Evolutionary conservation across 2,888 invertebrate species (phyloP).

Genomic region (Clepsis dumicolana): DNA sequence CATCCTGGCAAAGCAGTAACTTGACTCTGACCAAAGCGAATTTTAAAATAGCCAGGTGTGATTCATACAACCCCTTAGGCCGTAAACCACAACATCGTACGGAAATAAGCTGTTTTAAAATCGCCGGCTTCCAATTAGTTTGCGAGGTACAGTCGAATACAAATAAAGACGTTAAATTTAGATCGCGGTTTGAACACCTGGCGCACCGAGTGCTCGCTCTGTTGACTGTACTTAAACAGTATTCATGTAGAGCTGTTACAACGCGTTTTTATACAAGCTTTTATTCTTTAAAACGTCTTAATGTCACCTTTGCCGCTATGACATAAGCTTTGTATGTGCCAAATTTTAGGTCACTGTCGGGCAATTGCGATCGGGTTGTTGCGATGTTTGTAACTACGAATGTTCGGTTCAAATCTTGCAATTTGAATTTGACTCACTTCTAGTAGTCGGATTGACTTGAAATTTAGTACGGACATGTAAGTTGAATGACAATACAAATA

Average conservation of each 20-base stretch:
- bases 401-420: too few species aligned
- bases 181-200: slow-evolving; percentile 83
- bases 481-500: too few species aligned
- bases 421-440: too few species aligned
- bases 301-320: too few species aligned
- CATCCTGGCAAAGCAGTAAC: slow-evolving; percentile 20
- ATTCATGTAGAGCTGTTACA: slow-evolving; percentile 57
- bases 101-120: slow-evolving; percentile 31
- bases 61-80: slow-evolving; percentile 15
- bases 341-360: too few species aligned
- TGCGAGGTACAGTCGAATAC: slow-evolving; percentile 70
- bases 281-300: too few species aligned
- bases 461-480: too few species aligned
- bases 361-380: too few species aligned
- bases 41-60: slow-evolving; percentile 40
- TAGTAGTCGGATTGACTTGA: too few species aligned
- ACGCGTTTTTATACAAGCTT: not conserved
- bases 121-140: slow-evolving; percentile 25
- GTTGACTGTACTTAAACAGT: slow-evolving; percentile 67
- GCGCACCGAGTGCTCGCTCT: slow-evolving; percentile 70
- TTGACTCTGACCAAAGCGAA: slow-evolving; percentile 23
- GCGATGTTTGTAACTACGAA: too few species aligned
- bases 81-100: not conserved
- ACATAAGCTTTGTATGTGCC: too few species aligned
- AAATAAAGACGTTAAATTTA: slow-evolving; percentile 86